Conservation (phyloP, 2,797 vertebrate species). For the Phataginus tetradactyla region DNA sequence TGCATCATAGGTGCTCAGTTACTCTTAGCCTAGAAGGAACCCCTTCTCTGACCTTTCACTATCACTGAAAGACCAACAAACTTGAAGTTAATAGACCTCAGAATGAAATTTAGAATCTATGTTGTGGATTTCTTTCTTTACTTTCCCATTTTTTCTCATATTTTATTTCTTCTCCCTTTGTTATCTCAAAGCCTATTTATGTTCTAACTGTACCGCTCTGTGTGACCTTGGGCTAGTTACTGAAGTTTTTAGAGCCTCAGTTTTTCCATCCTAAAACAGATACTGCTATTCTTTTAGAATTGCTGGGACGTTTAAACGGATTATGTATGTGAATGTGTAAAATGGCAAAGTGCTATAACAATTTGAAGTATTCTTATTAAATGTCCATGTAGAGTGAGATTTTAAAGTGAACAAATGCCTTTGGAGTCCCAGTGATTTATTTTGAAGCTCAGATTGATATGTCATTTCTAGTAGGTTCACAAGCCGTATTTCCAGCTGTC, state of each 20-base stretch:
- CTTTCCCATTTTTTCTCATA: background rate
- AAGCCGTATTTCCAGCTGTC: conserved; percentile 66
- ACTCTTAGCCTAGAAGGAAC: background rate
- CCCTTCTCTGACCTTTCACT: background rate
- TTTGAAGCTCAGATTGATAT: conserved; percentile 69
- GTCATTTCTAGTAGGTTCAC: conserved; percentile 70
- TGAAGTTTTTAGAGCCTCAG: conserved; percentile 1
- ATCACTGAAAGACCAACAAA: background rate
- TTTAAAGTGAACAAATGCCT: conserved; percentile 68
- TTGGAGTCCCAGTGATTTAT: conserved; percentile 62
- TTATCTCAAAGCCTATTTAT: conserved; percentile 25
- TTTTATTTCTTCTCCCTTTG: background rate
- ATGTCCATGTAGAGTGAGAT: conserved; percentile 61
- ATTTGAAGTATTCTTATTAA: conserved; percentile 55
- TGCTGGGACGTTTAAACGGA: background rate
- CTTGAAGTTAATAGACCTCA: background rate
- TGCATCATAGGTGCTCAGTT: background rate
- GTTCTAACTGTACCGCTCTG: background rate
- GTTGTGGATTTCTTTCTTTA: conserved; percentile 7
- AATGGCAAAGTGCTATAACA: conserved; percentile 4
- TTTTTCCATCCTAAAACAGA: conserved; percentile 15
- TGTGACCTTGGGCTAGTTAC: background rate
- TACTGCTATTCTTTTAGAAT: background rate
- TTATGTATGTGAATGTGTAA: conserved; percentile 33
- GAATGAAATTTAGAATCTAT: background rate